phyloP scores from a whole-genome alignment of 2,888 invertebrate species.

The Caenorhabditis japonica region DNA sequence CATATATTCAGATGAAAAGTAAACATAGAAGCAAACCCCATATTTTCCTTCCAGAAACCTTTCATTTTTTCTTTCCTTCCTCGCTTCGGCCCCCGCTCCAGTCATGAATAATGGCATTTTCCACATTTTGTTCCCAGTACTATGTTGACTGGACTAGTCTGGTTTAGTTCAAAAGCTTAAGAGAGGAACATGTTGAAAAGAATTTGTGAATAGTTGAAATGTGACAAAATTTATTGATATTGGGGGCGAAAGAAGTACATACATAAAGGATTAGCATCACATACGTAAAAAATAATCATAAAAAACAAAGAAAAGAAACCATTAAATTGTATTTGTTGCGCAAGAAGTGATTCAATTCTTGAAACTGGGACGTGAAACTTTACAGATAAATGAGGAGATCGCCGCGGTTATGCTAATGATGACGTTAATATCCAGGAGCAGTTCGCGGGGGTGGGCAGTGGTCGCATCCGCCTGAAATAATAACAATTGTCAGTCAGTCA shows the following conservation, averaged over 20 bases:
- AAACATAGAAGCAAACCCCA: constrained; percentile 15
- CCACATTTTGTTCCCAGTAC: constrained; percentile 1
- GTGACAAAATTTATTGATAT: constrained; percentile 21
- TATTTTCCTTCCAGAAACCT: no score
- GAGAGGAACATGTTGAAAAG: constrained; percentile 5
- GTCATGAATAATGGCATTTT: constrained; percentile 31
- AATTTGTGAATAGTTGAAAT: constrained; percentile 23
- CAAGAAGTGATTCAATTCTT: constrained; percentile 24
- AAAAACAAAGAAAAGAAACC: constrained; percentile 2
- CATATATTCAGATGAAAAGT: constrained; percentile 22
- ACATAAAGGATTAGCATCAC: no score
- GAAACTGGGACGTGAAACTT: no score
- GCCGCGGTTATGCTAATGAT: constrained; percentile 10
- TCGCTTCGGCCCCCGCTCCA: constrained; percentile 19
- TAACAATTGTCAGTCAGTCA: constrained; percentile 28
- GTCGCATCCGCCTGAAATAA: constrained; percentile 61
- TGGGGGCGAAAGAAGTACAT: no score
- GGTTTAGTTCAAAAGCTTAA: neutral
- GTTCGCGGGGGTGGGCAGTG: constrained; percentile 68
- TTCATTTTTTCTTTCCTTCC: constrained; percentile 3
- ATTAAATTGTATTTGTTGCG: constrained; percentile 34
- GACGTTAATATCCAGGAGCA: constrained; percentile 65
- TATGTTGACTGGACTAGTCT: no score
- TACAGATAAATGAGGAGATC: constrained; percentile 40
- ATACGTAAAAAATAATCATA: no score